Evolutionary conservation across 1,140 invertebrate species (phyloP).

Genomic region (Caenorhabditis brenneri): DNA sequence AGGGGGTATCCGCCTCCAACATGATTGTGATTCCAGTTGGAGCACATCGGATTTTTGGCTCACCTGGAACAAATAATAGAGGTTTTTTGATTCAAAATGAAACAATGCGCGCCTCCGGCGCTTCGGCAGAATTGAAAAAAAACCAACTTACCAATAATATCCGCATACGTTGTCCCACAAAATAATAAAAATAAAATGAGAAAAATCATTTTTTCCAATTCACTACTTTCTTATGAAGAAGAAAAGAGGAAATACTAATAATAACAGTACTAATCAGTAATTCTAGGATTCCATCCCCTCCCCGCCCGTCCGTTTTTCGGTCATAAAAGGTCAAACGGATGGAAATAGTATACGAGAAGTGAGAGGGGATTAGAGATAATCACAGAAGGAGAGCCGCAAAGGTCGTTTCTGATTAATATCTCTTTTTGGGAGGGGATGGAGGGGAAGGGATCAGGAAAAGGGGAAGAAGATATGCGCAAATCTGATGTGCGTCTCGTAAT

Average conservation of each 20-base stretch:
- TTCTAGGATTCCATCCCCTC: not conserved
- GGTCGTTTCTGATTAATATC: constrained; percentile 29
- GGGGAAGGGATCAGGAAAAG: not conserved
- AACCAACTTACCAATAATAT: constrained; percentile 19
- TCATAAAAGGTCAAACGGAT: not conserved
- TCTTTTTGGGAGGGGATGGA: not conserved
- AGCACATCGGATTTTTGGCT: constrained; percentile 14
- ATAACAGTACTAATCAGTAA: constrained; percentile 38
- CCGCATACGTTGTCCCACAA: not conserved
- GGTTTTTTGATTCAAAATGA: too few relatives aligned
- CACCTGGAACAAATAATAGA: not conserved
- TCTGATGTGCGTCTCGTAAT: constrained; percentile 18
- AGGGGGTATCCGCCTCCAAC: not conserved
- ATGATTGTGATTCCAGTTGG: constrained; percentile 9
- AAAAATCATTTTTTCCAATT: not conserved
- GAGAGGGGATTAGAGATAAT: not conserved
- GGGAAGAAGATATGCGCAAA: not conserved
- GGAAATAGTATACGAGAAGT: not conserved
- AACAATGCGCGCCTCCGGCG: too few relatives aligned
- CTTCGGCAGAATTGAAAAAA: too few relatives aligned
- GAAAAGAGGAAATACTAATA: not conserved
- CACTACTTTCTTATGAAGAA: not conserved
- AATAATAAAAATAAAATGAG: not conserved
- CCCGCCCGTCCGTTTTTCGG: not conserved
- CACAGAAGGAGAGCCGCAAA: constrained; percentile 18